Percentiles rank a stretch among this genome's conserved stretches.
Evolutionary conservation across 2,888 invertebrate species (phyloP).

Genomic region (Spialia ferax): DNA sequence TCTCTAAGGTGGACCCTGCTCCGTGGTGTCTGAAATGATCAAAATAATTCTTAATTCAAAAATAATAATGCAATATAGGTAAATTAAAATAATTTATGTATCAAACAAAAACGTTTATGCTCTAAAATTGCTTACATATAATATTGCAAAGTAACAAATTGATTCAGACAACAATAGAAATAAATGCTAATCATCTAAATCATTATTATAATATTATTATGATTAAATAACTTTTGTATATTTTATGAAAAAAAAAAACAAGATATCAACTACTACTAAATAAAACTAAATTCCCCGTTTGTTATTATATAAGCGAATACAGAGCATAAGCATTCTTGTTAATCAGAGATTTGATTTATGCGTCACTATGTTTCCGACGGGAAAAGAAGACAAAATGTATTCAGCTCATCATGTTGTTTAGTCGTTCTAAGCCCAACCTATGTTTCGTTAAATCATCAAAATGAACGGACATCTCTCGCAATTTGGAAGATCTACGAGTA

Average conservation of each 20-base stretch:
- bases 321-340: background rate
- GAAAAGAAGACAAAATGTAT: slow-evolving; percentile 7
- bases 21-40: background rate
- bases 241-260: no score
- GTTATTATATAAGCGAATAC: background rate
- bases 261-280: no score
- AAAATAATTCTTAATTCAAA: background rate
- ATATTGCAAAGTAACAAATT: no score
- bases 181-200: background rate
- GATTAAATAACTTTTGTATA: no score
- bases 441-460: no score
- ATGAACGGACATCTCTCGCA: no score
- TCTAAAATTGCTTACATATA: background rate
- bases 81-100: background rate
- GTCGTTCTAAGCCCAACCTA: background rate
- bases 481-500: no score
- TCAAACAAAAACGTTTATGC: background rate
- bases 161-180: no score
- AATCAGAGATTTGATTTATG: background rate
- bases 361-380: slow-evolving; percentile 6
- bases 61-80: background rate
- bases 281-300: no score
- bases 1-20: background rate
- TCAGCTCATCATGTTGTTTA: background rate
- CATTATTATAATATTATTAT: no score